Evolutionary conservation across 2,888 invertebrate genomes (phyloP).

Genomic region (Megaustenia siamemsis): DNA sequence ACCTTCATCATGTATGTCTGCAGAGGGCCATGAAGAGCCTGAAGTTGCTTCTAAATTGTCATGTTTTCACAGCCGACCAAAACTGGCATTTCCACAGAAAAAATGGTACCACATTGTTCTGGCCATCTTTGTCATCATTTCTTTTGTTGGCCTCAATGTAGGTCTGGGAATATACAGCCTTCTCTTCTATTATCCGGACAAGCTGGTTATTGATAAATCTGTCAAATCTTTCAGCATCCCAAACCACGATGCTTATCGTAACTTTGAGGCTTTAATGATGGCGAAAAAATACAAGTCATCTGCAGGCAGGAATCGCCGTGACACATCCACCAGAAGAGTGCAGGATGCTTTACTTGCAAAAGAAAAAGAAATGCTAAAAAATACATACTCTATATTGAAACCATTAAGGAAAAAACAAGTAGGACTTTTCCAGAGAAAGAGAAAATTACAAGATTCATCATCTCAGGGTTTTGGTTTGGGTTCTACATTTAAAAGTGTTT

Average conservation of each 20-base stretch:
- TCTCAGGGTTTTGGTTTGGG: background rate
- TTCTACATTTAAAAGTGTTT: background rate
- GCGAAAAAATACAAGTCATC: conserved; percentile 58
- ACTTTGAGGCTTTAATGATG: conserved; percentile 68
- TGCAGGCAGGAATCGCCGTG: conserved; percentile 27
- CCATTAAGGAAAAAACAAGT: background rate
- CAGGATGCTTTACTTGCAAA: conserved; percentile 25
- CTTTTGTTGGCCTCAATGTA: conserved; percentile 58
- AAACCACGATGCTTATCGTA: conserved; percentile 71
- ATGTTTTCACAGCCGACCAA: background rate
- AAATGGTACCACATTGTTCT: conserved; percentile 53
- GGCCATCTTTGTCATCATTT: conserved; percentile 59
- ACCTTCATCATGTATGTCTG: background rate
- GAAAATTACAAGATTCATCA: background rate
- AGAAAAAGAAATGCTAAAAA: conserved; percentile 24
- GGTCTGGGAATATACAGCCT: conserved; percentile 67
- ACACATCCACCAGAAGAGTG: background rate
- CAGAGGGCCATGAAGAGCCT: background rate
- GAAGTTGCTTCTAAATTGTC: background rate
- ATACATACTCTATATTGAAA: conserved; percentile 14
- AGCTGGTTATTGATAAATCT: conserved; percentile 74
- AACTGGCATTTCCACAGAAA: conserved; percentile 33
- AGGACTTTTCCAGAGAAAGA: conserved; percentile 25
- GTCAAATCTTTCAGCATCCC: conserved; percentile 76
- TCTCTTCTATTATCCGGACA: conserved; percentile 63